Percentiles rank a stretch among this genome's conserved stretches.
Conservation (phyloP, 2,888 invertebrate genomes). For the Thecocarcelia acutangulata region DNA sequence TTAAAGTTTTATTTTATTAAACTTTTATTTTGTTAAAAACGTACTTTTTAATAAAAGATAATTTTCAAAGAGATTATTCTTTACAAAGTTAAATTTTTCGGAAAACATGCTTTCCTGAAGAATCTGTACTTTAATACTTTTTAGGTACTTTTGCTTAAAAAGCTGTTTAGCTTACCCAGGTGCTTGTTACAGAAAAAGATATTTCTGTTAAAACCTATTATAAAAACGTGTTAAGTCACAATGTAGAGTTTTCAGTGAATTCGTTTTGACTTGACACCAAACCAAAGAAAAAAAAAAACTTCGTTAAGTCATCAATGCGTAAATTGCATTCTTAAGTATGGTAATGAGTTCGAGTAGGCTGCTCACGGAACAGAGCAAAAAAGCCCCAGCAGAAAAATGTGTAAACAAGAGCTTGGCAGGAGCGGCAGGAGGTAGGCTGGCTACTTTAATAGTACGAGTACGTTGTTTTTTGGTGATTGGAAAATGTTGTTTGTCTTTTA, state of each 20-base stretch:
- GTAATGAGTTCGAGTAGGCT: constrained; percentile 64
- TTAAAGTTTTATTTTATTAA: too few species aligned
- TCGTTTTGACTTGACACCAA: not conserved
- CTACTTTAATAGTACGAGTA: constrained; percentile 48
- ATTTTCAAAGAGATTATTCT: too few species aligned
- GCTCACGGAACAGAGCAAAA: not conserved
- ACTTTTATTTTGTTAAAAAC: too few species aligned
- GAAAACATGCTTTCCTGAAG: too few species aligned
- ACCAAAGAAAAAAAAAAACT: not conserved
- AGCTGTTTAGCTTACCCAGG: too few species aligned
- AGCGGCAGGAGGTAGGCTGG: constrained; percentile 24
- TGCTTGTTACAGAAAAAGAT: too few species aligned
- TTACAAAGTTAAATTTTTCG: too few species aligned
- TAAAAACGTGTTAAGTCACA: not conserved
- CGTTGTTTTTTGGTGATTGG: constrained; percentile 68
- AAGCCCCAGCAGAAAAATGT: not conserved
- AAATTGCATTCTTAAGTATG: constrained; percentile 66
- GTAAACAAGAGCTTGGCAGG: constrained; percentile 14
- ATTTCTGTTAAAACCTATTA: too few species aligned
- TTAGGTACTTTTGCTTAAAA: too few species aligned
- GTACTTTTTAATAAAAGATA: too few species aligned
- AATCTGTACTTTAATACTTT: too few species aligned
- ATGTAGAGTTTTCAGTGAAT: not conserved
- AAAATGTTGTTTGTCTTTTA: constrained; percentile 70
- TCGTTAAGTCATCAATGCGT: constrained; percentile 65